phyloP scores from a whole-genome alignment of 2,113 vertebrate genomes.

The Nesoenas mayeri region DNA sequence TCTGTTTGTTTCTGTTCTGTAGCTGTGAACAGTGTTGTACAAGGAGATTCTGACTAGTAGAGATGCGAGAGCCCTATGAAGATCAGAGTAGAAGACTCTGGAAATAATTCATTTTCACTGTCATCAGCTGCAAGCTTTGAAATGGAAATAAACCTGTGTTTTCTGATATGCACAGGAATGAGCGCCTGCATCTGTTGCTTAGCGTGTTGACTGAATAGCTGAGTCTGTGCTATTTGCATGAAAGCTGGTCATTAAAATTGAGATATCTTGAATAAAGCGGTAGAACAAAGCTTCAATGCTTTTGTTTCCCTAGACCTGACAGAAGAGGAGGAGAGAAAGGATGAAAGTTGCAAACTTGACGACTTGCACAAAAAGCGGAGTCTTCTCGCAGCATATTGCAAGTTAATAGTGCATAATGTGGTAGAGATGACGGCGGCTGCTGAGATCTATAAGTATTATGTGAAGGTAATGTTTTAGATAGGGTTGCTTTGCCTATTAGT shows the following conservation, averaged over 20 bases:
- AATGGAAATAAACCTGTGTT: background rate
- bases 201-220: background rate
- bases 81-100: background rate
- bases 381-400: constrained; percentile 87
- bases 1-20: background rate
- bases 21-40: background rate
- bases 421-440: constrained; percentile 86
- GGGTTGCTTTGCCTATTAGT: background rate
- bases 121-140: background rate
- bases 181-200: background rate
- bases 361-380: constrained; percentile 80
- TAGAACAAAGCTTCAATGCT: background rate
- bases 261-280: background rate
- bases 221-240: background rate
- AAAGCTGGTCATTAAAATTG: constrained; percentile 15
- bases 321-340: constrained; percentile 55
- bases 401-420: constrained; percentile 83
- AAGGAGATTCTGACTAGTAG: background rate
- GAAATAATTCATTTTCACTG: background rate
- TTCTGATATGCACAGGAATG: background rate
- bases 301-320: constrained; percentile 47
- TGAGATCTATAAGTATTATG: constrained; percentile 86
- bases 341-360: constrained; percentile 70
- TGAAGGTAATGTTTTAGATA: constrained; percentile 80
- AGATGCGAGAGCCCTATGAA: background rate